These are phyloP conservation scores for Himalopsyche phryganea DNA, from an alignment of 1,140 invertebrate genomes.

Conservation along the genomic window DNA sequence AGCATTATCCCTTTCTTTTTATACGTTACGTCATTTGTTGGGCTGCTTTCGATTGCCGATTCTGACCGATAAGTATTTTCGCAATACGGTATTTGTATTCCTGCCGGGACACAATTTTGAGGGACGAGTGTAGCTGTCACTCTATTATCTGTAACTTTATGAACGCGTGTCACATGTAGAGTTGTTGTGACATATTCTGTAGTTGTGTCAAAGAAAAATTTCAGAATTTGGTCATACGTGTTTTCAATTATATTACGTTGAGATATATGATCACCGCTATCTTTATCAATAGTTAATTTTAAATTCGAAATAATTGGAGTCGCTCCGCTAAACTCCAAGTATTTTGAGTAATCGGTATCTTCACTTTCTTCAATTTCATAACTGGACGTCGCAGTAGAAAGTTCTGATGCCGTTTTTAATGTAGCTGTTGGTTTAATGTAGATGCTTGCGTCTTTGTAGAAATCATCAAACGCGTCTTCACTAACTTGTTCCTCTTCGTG, in stretches of 20 bases:
- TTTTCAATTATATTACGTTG: constrained; percentile 9
- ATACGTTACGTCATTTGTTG: too few species aligned
- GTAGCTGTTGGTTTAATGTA: constrained; percentile 22
- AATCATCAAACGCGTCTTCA: constrained; percentile 3
- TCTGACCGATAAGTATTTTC: too few species aligned
- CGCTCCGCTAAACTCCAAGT: constrained; percentile 12
- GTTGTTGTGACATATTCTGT: constrained; percentile 28
- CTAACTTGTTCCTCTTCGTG: not conserved
- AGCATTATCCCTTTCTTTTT: too few species aligned
- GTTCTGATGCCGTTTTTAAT: constrained; percentile 5
- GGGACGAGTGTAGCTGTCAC: constrained; percentile 39
- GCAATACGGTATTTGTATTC: constrained; percentile 31
- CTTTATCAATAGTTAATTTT: constrained; percentile 18
- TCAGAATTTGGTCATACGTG: not conserved
- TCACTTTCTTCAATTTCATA: constrained; percentile 4
- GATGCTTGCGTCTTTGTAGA: constrained; percentile 14
- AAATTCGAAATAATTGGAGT: constrained; percentile 11
- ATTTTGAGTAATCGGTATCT: constrained; percentile 10
- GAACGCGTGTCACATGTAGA: constrained; percentile 38
- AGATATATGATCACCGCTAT: constrained; percentile 2
- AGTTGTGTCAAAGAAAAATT: constrained; percentile 10
- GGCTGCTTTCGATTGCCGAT: too few species aligned
- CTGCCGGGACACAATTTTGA: constrained; percentile 37
- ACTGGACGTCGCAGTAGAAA: not conserved
- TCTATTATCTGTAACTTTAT: constrained; percentile 35